Conservation (phyloP, 2,888 invertebrate species). For the Spodoptera littoralis region DNA sequence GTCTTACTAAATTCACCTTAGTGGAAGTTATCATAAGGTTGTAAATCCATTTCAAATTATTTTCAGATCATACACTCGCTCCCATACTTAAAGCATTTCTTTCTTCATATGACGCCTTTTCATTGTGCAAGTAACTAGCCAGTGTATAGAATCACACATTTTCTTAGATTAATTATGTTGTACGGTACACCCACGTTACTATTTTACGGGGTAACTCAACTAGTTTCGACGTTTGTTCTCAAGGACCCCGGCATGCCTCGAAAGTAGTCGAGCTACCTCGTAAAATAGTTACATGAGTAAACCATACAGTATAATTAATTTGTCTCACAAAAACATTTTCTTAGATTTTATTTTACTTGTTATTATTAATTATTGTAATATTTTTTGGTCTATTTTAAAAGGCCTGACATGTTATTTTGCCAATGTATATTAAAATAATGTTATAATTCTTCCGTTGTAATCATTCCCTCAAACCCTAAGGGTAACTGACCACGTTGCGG, state of each 20-base stretch:
- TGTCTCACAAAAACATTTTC: no score
- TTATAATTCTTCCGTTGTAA: slow-evolving; percentile 47
- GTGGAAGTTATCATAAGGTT: no score
- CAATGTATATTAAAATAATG: slow-evolving; percentile 50
- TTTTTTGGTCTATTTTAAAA: slow-evolving; percentile 26
- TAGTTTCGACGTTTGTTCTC: no score
- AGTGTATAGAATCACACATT: slow-evolving; percentile 45
- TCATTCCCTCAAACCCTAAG: slow-evolving; percentile 26
- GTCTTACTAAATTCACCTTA: no score
- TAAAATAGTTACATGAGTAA: no score
- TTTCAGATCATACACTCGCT: slow-evolving; percentile 1
- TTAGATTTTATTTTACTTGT: slow-evolving; percentile 36
- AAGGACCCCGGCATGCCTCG: no score
- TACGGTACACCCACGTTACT: no score
- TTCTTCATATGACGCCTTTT: slow-evolving; percentile 29
- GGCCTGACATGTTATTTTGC: slow-evolving; percentile 39
- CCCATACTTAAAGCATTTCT: slow-evolving; percentile 28
- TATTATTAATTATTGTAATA: slow-evolving; percentile 29
- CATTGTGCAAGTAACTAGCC: slow-evolving; percentile 54
- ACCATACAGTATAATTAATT: no score
- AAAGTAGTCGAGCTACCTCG: no score
- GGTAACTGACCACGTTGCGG: no score
- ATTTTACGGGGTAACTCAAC: no score
- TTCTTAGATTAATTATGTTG: slow-evolving; percentile 16
- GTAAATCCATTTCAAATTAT: no score